Percentiles rank a stretch among this genome's conserved stretches.
Conservation (phyloP, 1,140 invertebrate genomes). For the Melanaphis sacchari region DNA sequence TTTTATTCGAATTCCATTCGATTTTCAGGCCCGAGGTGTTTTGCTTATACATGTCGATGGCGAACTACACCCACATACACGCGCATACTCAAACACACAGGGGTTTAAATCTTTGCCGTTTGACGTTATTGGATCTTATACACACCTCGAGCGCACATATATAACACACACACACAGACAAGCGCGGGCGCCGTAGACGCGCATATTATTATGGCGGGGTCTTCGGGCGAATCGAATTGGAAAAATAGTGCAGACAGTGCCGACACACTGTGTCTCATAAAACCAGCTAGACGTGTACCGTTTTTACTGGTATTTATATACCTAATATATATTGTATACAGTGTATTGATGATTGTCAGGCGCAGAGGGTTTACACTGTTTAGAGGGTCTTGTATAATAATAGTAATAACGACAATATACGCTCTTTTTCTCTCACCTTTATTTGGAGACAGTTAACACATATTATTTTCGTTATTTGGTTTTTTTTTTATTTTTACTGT, state of each 20-base stretch:
- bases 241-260: not conserved
- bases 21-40: conserved; percentile 31
- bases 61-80: not conserved
- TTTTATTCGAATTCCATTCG: conserved; percentile 56
- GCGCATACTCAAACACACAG: not conserved
- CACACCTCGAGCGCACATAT: not conserved
- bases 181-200: too few relatives aligned
- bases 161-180: not conserved
- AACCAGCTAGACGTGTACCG: not conserved
- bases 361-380: not conserved
- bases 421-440: conserved; percentile 6
- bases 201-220: not conserved
- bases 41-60: not conserved
- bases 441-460: not conserved
- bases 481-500: not conserved
- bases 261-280: conserved; percentile 30
- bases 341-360: not conserved
- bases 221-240: not conserved
- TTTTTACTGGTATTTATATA: not conserved
- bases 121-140: conserved; percentile 54
- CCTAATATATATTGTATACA: not conserved
- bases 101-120: conserved; percentile 53
- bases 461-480: not conserved
- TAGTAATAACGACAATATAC: not conserved
- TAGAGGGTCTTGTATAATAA: not conserved